A percentile compares a stretch with the other conserved stretches of the same genome.
phyloP scores from a whole-genome alignment of 2,113 vertebrate genomes.

The Sebastes fasciatus region DNA sequence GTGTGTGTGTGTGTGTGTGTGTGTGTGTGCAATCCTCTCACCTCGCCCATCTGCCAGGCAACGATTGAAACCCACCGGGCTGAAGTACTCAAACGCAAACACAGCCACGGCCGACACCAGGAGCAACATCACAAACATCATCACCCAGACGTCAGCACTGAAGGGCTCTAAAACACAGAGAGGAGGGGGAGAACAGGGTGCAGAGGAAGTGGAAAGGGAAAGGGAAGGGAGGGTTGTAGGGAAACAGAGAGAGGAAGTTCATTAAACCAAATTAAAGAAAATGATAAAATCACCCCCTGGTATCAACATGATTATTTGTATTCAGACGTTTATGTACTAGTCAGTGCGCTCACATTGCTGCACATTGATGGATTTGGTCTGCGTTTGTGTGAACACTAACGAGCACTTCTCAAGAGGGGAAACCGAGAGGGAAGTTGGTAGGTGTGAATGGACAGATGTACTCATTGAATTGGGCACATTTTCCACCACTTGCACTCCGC shows the following conservation, averaged over 20 bases:
- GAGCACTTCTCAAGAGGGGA: slow-evolving; percentile 9
- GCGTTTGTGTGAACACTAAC: slow-evolving; percentile 25
- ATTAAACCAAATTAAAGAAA: slow-evolving; percentile 44
- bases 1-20: slow-evolving; percentile 15
- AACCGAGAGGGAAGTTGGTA: slow-evolving; percentile 8
- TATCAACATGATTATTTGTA: slow-evolving; percentile 46
- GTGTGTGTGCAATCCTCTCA: slow-evolving; percentile 78
- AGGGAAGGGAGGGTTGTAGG: not conserved
- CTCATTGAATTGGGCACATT: slow-evolving; percentile 20
- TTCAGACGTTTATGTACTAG: slow-evolving; percentile 1
- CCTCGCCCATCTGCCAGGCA: slow-evolving; percentile 98
- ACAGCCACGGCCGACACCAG: slow-evolving; percentile 97
- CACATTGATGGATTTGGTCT: slow-evolving; percentile 24
- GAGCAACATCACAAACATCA: slow-evolving; percentile 99
- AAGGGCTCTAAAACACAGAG: slow-evolving; percentile 90
- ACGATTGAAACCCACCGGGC: slow-evolving; percentile 99
- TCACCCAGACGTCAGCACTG: slow-evolving; percentile 99
- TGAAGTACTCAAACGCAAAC: slow-evolving; percentile 98
- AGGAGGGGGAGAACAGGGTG: not conserved
- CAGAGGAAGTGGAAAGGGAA: slow-evolving; percentile 13
- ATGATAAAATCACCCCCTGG: slow-evolving; percentile 19
- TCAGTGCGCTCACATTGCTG: not conserved
- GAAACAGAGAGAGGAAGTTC: slow-evolving; percentile 46
- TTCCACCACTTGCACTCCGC: slow-evolving; percentile 16
- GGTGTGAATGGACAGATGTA: slow-evolving; percentile 35